Base-by-base conservation (phyloP, 2,113 vertebrate genomes). In the Talpa occidentalis region DNA sequence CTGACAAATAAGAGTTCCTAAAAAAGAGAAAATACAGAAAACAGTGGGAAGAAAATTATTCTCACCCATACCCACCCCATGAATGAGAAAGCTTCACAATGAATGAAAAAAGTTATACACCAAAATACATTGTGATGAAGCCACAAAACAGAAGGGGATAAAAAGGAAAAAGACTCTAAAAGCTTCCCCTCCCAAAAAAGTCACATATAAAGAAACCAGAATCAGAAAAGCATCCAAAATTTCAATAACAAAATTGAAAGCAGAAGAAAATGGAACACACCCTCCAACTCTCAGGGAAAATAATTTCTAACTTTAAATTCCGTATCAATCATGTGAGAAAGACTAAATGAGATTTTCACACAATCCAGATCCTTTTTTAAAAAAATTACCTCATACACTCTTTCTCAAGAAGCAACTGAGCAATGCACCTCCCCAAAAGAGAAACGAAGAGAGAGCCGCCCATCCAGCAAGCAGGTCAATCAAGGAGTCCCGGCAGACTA, bases 251-350 rank as follows among this genome's bases (percentile, higher is more conserved):
- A 86, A 94, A 60, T 14, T 60, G 42, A 35, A 94, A 87, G 64
- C 42, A 15, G 66, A 79, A 94, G 56, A 76, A 91, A 87, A 91
- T 56, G 37, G 56, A 67, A 83, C 1, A 40, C 67, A 32, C 24
- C 44, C 77, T 84, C 66, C 22, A 56, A 86, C 54, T 49, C 37
- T 83, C 14, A 56, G 47, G 24, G 47, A 90, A 88, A 88, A 64
- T 32, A 3, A 93, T 49, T 56, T 78, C 37, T 90, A 84, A 76
- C 70, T 89, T 93, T 88, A 93, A 90, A 74, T 93, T 76, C 47
- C 47, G 2, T 79, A 93, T 77, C 49, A 88, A 37, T 59, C 44
- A 24, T 56, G 69, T 70, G 37, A 59, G 37, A 89, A 35, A 86
- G 10, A 70, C 32, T 74, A 79, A 88, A 35, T 74, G 42, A 56